Conservation (phyloP, 2,113 vertebrate genomes). For the Cebidichthys violaceus region DNA sequence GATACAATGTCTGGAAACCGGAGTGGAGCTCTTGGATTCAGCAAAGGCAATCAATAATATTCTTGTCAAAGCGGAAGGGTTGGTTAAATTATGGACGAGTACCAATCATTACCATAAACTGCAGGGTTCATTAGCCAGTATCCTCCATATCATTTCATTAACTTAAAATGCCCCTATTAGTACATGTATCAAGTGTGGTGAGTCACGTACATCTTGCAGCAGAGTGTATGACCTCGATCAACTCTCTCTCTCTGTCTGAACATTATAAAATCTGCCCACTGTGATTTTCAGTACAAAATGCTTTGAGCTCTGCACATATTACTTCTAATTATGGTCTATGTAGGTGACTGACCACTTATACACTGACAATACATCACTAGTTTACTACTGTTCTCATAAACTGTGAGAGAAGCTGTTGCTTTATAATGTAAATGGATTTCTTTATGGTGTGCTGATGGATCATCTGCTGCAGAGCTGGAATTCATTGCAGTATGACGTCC, state of each 20-base stretch:
- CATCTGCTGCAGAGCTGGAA: constrained; percentile 58
- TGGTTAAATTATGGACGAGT: constrained; percentile 65
- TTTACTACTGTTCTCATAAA: constrained; percentile 73
- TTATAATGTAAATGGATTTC: constrained; percentile 68
- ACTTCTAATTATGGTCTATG: constrained; percentile 46
- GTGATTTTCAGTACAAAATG: constrained; percentile 35
- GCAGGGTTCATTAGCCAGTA: constrained; percentile 58
- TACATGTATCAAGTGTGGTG: constrained; percentile 6
- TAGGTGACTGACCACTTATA: constrained; percentile 58
- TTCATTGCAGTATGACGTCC: constrained; percentile 51
- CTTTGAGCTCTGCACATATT: constrained; percentile 35
- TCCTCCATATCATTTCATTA: constrained; percentile 61
- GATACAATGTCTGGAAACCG: constrained; percentile 30
- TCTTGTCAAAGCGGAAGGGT: constrained; percentile 53
- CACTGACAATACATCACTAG: constrained; percentile 53
- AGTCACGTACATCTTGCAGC: background rate
- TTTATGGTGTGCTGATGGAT: constrained; percentile 66
- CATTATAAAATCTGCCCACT: constrained; percentile 9
- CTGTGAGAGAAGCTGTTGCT: constrained; percentile 53
- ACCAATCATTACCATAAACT: constrained; percentile 65
- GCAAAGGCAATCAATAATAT: constrained; percentile 53
- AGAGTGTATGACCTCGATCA: constrained; percentile 26
- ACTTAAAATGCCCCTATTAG: constrained; percentile 53
- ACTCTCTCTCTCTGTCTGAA: background rate
- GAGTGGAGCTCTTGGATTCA: constrained; percentile 42